Evolutionary conservation across 1,140 invertebrate genomes (phyloP), one percentile per base, ranked within the genome.

Genomic region (Zaprionus ornatus): DNA sequence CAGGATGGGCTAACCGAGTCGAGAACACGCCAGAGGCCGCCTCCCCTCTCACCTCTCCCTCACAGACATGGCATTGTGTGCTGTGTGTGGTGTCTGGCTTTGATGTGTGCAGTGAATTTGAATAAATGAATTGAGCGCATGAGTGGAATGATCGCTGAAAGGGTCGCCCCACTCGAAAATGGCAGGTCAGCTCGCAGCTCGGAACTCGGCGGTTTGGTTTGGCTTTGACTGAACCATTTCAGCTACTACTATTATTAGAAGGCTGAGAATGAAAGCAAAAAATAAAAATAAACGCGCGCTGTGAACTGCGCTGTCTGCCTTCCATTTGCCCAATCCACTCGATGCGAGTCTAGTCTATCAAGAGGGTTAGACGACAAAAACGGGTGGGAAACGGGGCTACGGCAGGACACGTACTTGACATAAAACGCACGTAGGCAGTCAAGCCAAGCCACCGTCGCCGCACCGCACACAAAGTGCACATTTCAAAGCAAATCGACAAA

Each of bases 131-230:
- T 88, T 79, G 84, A 83, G 74, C 82, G 74, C 63, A 67, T 72
- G 77, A 76, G 62, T 77, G 74, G 82, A 84, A 85, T 84, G 78
- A 85, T 84, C 67, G 74, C 61, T 85, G 78, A 85, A 85, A 85
- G 52, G 82, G 63, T 32, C 74, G 6, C 12, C 21, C 40, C 40
- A 60, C 17, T 52, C 15, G 13, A 29, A 35, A 60, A 32, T 52
- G 35, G n/a, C 61, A 56, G 68, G 74, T 72, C 74, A 76, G 54
- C 42, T 54, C 29, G 40, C 9, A 32, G 15, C 21, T 40, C 56
- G 23, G 37, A 15, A 40, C 29, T 17, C 40, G n/a, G 40, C 45
- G 45, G 37, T 56, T 70, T 57, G 40, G 29, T 23, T 13, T 55
- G 59, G 37, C 65, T 74, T 37, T 57, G 59, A 17, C 54, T 59